Evolutionary conservation across 2,113 vertebrate species (phyloP), one percentile per base, ranked within the genome.

Genomic region (Cyprinus carpio): DNA sequence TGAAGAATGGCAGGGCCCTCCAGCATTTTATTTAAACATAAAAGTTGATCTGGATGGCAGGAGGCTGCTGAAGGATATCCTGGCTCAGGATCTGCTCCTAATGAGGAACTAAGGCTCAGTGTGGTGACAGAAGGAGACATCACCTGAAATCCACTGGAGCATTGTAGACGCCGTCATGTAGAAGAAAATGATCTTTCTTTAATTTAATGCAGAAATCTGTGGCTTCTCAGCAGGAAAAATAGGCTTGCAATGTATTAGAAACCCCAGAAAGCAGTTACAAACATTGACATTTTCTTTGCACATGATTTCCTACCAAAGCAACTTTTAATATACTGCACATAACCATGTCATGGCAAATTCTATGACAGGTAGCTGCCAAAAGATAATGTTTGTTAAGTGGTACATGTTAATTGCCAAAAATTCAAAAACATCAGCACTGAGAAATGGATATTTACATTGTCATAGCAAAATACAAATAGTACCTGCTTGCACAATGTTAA

Each of bases 61-160:
- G 90, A 91, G 92, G 90, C 91, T 85, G 86, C 89, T 93, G 93
- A 89, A 90, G 93, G 89, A 90, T 91, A 92, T 92, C 92, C 91
- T 92, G 92, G 92, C 90, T 86, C 81, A 87, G 88, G 88, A 92
- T 92, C 91, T 89, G 89, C 87, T 93, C 92, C 93, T 95, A 94
- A 95, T 94, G 94, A 95, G 93, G 92, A 93, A 90, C 91, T 90
- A 91, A 90, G 92, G 92, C 90, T 93, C 93, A 91, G 88, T 92
- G 93, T 90, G 91, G 90, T 94, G 94, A 94, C 92, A 92, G 93
- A 91, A 92, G 91, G 92, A 93, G 93, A 91, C 92, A 60, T 65
- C 71, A 72, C 46, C 80, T 20, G 43, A 82, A 72, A 79, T 49
- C 62, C 65, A 83, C 75, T 34, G 31, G 34, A 76, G 74, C 75